Base-by-base conservation (phyloP, 2,888 invertebrate species). In the Callinectes sapidus region DNA sequence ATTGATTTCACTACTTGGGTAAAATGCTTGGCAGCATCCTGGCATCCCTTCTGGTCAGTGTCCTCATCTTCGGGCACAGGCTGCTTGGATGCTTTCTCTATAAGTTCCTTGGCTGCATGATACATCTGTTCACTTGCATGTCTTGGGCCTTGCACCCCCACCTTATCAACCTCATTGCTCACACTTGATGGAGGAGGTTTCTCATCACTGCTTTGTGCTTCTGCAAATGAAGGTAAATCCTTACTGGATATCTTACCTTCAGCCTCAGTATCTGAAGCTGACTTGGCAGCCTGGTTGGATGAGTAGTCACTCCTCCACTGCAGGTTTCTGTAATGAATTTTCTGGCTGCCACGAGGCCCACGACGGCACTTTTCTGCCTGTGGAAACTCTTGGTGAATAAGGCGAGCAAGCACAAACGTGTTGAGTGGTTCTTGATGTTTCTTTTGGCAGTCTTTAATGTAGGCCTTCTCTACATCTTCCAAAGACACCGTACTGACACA, bases 341-440 rank as follows among this genome's bases (percentile, higher is more conserved):
- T 66, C 81, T 92, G 92, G 81, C 71, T 87, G 5, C 61, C 61
- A 16, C 92, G 90, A 1, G 92, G 18, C 3, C 92, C 92, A n/a
- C 88, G 61, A 48, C 92, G 92, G 39, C 87, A 90, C 54, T 90
- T 92, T 0, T 23, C 42, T 39, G 90, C 90, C 32, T 88, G 18
- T 10, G 77, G 87, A 55, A 81, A 90, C 18, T 81, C 14, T n/a
- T 71, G 10, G 18, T 61, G 54, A 5, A 92, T 90, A 32, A 92
- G 54, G 35, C 92, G 90, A 5, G 90, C 92, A 71, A 92, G 88
- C n/a, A 92, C 92, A 77, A 87, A 61, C 2, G 81, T 88, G 8
- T 88, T 39, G 3, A 92, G 86, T 14, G 92, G 90, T 13, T 90
- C 90, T 35, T 42, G 54, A 35, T 23, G 55, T 28, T 66, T 55